phyloP scores from a whole-genome alignment of 2,797 vertebrate species.

The Gymnopithys bicolor region DNA sequence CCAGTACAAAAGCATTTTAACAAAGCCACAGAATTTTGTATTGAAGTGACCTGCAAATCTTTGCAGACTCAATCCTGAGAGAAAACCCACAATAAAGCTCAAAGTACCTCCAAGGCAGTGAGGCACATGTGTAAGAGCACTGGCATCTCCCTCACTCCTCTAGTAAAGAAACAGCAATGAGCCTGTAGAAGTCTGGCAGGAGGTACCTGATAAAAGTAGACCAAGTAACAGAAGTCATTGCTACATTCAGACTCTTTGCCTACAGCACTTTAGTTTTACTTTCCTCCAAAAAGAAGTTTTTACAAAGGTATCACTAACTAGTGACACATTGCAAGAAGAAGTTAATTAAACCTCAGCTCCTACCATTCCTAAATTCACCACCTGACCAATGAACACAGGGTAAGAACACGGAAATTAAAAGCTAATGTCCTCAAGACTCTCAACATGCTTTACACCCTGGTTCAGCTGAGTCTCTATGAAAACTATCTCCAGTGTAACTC shows the following conservation, averaged over 20 bases:
- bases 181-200: background rate
- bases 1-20: background rate
- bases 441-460: background rate
- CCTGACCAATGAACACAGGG: background rate
- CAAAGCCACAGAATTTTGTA: background rate
- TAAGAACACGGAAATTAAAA: background rate
- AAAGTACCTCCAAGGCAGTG: background rate
- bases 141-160: background rate
- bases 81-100: background rate
- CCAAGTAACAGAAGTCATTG: background rate
- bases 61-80: background rate
- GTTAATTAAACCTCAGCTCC: background rate
- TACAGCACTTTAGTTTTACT: background rate
- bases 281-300: background rate
- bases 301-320: background rate
- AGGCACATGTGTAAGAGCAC: background rate
- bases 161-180: background rate
- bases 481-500: background rate
- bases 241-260: background rate
- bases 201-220: background rate
- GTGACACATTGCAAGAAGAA: background rate
- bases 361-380: background rate
- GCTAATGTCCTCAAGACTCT: background rate
- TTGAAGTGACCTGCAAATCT: background rate
- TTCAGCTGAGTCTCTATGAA: background rate